Conservation (phyloP, 2,888 invertebrate genomes). For the Vesta saturnalis region DNA sequence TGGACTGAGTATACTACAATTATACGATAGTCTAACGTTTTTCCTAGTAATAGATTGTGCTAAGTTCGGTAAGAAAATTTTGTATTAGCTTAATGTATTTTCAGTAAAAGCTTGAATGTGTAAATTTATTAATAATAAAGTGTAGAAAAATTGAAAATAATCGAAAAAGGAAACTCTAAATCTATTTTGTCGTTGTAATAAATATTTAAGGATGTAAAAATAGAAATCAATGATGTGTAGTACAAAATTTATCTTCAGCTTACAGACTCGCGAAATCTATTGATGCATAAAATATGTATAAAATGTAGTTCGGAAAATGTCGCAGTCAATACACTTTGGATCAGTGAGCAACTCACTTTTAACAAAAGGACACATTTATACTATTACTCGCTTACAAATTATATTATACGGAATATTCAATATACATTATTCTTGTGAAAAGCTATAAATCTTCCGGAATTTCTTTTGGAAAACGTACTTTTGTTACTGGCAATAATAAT, state of each 20-base stretch:
- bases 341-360: conserved; percentile 21
- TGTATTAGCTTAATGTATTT: too few species aligned
- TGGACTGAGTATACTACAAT: too few species aligned
- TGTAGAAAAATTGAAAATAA: too few species aligned
- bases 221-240: conserved; percentile 14
- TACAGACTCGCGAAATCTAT: conserved; percentile 24
- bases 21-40: too few species aligned
- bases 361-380: conserved; percentile 21
- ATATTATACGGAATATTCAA: not conserved
- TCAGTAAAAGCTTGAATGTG: too few species aligned
- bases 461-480: not conserved
- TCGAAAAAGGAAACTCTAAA: too few species aligned
- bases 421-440: not conserved
- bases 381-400: not conserved
- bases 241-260: conserved; percentile 27
- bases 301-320: conserved; percentile 27
- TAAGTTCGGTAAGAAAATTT: too few species aligned
- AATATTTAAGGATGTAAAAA: conserved; percentile 1
- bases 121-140: too few species aligned
- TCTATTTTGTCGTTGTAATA: not conserved
- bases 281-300: conserved; percentile 29
- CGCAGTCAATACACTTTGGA: conserved; percentile 29
- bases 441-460: not conserved
- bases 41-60: too few species aligned
- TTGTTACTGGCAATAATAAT: conserved; percentile 21